Base-by-base conservation (phyloP, 2,113 vertebrate species). In the Vulpes ferrilata region DNA sequence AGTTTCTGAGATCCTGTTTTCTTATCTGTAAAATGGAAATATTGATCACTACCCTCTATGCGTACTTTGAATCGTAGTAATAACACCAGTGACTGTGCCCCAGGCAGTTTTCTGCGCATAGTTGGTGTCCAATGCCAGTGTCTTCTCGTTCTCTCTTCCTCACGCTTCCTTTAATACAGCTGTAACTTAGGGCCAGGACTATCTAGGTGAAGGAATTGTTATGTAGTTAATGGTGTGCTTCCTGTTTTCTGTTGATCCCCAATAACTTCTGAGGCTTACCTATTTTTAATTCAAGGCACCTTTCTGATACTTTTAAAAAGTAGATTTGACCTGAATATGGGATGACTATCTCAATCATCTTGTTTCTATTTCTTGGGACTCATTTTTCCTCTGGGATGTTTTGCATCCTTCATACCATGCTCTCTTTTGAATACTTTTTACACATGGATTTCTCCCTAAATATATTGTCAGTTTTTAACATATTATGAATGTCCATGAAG, bases 241-340 rank as follows among this genome's bases (percentile, higher is more conserved):
- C 16, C 32, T 20, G 2, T 74, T 11, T 93, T 90, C 38, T 94
- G 0, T 88, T 93, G 6, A 60, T 79, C 11, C 32, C n/a, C 86
- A 53, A 38, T n/a, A 73, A n/a, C 30, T n/a, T 90, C 25, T 84
- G 38, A 60, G 57, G 22, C 15, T 93, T 9, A 53, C 35, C 27
- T 78, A 48, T 65, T 88, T 92, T 92, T 88, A 74, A 76, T 73
- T 73, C 27, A 84, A n/a, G 35, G 27, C 35, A 76, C 3, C 1
- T 32, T 62, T 93, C n/a, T 94, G 65, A 64, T 73, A 59, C n/a
- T 80, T 35, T 74, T 74, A 57, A 95, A 90, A 67, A 79, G 13
- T 71, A 65, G 55, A 57, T 9, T 16, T 59, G 38, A 43, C 90
- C 11, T 30, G 43, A 96, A 91, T 3, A 35, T 16, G 5, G 22